A percentile compares a stretch with the other conserved stretches of the same genome.
Conservation (phyloP, 2,113 vertebrate genomes). For the Leucopternis melanops region DNA sequence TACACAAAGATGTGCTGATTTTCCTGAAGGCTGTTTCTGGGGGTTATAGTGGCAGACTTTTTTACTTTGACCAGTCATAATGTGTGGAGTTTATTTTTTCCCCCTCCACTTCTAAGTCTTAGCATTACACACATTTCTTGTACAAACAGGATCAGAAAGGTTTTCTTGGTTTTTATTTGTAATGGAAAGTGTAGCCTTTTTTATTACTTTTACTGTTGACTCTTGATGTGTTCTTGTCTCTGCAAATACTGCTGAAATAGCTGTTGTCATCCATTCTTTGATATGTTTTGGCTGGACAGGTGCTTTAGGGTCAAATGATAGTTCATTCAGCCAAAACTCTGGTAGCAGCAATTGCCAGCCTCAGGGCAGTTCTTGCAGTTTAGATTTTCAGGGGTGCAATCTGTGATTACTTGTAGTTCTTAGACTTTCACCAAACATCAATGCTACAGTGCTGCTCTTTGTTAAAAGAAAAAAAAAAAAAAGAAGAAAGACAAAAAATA, state of each 20-base stretch:
- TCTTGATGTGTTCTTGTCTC: constrained; percentile 12
- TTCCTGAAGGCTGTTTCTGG: background rate
- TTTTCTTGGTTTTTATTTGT: constrained; percentile 29
- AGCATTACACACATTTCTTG: background rate
- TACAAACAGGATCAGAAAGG: constrained; percentile 22
- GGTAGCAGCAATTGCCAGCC: constrained; percentile 1
- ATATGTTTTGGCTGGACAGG: constrained; percentile 10
- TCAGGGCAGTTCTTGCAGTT: background rate
- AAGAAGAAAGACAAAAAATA: background rate
- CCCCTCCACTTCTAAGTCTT: background rate
- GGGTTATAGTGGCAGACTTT: background rate
- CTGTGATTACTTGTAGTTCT: background rate
- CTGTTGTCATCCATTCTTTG: constrained; percentile 21
- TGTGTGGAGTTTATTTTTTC: background rate
- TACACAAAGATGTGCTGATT: background rate
- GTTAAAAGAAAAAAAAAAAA: background rate
- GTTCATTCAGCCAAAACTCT: constrained; percentile 4
- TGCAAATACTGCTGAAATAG: constrained; percentile 46
- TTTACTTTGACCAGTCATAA: background rate
- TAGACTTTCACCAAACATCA: background rate
- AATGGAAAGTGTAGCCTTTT: constrained; percentile 38
- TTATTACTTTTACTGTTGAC: constrained; percentile 30
- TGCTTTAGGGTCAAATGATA: constrained; percentile 40
- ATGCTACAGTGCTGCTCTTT: background rate
- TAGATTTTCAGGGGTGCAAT: background rate